These are phyloP conservation scores for Nycteola revayana DNA, from an alignment of 2,888 invertebrate genomes.

Conservation along the genomic window DNA sequence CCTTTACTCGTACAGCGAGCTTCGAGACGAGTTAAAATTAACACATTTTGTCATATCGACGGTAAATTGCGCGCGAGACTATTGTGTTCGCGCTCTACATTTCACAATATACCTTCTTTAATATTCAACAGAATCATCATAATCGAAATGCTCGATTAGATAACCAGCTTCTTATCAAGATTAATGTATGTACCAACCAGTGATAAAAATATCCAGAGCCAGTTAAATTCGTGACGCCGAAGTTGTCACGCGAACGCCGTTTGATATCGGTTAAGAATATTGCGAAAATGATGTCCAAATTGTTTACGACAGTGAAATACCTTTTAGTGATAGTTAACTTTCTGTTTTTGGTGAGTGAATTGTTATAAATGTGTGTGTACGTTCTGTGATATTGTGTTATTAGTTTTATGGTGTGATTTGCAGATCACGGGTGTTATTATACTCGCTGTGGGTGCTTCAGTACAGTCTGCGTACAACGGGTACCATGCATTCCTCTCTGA, in stretches of 20 bases:
- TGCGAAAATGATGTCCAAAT: conserved; percentile 66
- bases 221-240: conserved; percentile 49
- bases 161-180: conserved; percentile 76
- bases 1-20: conserved; percentile 11
- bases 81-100: conserved; percentile 17
- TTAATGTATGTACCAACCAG: conserved; percentile 49
- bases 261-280: conserved; percentile 23
- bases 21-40: conserved; percentile 23
- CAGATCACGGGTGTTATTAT: conserved; percentile 92
- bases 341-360: conserved; percentile 67
- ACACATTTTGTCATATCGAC: conserved; percentile 26
- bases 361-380: background rate
- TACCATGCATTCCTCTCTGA: conserved; percentile 86
- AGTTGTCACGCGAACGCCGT: conserved; percentile 44
- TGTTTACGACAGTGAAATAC: conserved; percentile 74
- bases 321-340: conserved; percentile 64
- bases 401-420: conserved; percentile 24
- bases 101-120: background rate
- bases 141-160: conserved; percentile 37
- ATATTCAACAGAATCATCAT: background rate
- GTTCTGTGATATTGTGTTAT: conserved; percentile 6
- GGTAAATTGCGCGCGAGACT: conserved; percentile 18
- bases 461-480: conserved; percentile 84
- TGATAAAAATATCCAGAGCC: conserved; percentile 69
- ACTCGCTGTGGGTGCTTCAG: conserved; percentile 87